Base-by-base conservation (phyloP, 2,888 invertebrate genomes). In the Mimachlamys varia region DNA sequence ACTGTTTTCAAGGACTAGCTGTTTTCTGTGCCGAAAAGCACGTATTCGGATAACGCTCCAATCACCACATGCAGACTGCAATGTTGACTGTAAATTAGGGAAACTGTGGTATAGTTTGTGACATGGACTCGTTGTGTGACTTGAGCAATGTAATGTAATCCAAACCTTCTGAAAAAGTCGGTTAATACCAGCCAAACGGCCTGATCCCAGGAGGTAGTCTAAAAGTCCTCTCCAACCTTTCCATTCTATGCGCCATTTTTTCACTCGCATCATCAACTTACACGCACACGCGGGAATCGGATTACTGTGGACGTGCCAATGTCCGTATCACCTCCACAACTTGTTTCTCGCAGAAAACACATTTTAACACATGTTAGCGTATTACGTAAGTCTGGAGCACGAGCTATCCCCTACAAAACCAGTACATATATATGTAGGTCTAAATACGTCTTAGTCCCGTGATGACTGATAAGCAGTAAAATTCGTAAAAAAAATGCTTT, bases 271-370 rank as follows among this genome's bases (percentile, higher is more conserved):
- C 58, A 58, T 58, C n/a, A 58, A n/a, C n/a, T 58, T 22, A 22
- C 58, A 58, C 58, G 58, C 58, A n/a, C n/a, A 58, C 22, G 58
- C 58, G 58, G 58, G 58, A 58, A 58, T 58, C 58, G 58, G 58
- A 22, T 58, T 58, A 58, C 58, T 58, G 58, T 58, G 58, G 58
- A 58, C 58, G 58, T 58, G 58, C 58, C 22, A n/a, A 58, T 19
- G 58, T 58, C 22, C 58, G n/a, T 58, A 58, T 22, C 58, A 58
- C 58, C 58, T 58, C 58, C 22, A n/a, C 19, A 58, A 58, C 15
- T 22, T 22, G 19, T 58, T 58, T 58, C 58, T n/a, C n/a, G 22
- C 10, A 10, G n/a, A 58, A 58, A 58, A 58, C 22, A 58, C 58
- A 58, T 19, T 10, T 58, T 19, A 58, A 58, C 58, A 58, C 58